Evolutionary conservation across 1,140 invertebrate species (phyloP), one percentile per base, ranked within the genome.

Genomic region (Papilio aristodemus): DNA sequence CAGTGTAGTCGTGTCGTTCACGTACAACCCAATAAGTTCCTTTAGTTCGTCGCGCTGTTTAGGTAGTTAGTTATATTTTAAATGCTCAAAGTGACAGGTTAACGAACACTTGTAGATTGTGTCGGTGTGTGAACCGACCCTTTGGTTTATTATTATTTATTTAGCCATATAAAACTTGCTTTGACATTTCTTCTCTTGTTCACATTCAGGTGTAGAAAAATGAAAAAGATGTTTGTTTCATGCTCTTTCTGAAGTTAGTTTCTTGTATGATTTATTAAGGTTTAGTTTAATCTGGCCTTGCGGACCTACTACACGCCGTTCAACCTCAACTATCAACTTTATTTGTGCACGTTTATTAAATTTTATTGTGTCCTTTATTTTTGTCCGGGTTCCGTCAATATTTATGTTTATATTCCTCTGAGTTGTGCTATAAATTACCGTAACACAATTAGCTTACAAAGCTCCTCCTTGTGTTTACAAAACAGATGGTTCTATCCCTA

Each of bases 361-460:
- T n/a, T n/a, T 41, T 14, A 1, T 43, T 6, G 6, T 43, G n/a
- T n/a, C n/a, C 41, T 43, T 5, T 41, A 14, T 5, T 17, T n/a
- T n/a, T n/a, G 14, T 62, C 36, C 59, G 59, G 32, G 32, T 62
- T 17, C 36, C 59, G 36, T 22, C 32, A 32, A 19, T 60, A 22
- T 68, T 68, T 73, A 71, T 54, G 68, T 71, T 78, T 72, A 71
- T 70, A 69, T 66, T 71, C 69, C 59, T 76, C 50, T 71, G 73
- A 78, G 6, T 43, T 46, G 3, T 10, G 11, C 14, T 19, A 19
- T 4, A 46, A 46, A 46, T 46, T 46, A 8, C 19, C 43, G 17
- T 46, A 46, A 19, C 17, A 46, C 11, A 19, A 19, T 43, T 46
- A 7, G 17, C 43, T 46, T 46, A 7, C 17, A 46, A 46, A 46